phyloP scores from a whole-genome alignment of 2,113 vertebrate species.

The Nothocercus julius region DNA sequence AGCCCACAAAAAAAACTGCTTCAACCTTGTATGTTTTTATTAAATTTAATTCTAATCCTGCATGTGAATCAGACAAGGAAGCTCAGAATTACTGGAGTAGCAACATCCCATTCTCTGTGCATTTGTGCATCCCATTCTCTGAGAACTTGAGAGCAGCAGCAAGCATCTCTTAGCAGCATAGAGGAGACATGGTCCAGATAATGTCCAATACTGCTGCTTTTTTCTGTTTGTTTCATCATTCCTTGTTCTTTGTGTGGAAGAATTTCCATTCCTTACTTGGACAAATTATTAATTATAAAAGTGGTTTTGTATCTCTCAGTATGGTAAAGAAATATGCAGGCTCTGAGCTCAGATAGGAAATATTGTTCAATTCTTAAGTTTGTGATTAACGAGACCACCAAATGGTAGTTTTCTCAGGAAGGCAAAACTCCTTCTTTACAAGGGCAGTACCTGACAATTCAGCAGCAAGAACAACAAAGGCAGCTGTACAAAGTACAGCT shows the following conservation, averaged over 20 bases:
- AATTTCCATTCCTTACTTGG: neutral
- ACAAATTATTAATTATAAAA: neutral
- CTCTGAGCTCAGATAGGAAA: neutral
- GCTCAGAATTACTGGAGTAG: neutral
- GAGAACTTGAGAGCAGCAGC: neutral
- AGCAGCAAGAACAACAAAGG: neutral
- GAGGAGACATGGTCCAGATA: neutral
- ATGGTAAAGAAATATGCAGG: neutral
- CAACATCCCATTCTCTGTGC: neutral
- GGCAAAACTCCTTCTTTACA: neutral
- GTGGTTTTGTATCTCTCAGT: neutral
- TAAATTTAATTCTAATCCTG: neutral
- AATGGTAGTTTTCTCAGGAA: neutral
- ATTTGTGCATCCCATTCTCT: too few relatives aligned
- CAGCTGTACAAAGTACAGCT: neutral
- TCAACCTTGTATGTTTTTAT: neutral
- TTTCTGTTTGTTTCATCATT: neutral
- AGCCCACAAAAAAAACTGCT: neutral
- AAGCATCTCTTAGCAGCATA: neutral
- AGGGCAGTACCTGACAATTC: neutral
- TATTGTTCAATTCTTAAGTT: neutral
- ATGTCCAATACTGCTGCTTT: neutral
- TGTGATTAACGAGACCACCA: neutral
- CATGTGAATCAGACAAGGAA: neutral
- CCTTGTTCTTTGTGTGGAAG: neutral